Evolutionary conservation across 2,113 vertebrate genomes (phyloP), one percentile per base, ranked within the genome.

Genomic region (Labeo rohita): DNA sequence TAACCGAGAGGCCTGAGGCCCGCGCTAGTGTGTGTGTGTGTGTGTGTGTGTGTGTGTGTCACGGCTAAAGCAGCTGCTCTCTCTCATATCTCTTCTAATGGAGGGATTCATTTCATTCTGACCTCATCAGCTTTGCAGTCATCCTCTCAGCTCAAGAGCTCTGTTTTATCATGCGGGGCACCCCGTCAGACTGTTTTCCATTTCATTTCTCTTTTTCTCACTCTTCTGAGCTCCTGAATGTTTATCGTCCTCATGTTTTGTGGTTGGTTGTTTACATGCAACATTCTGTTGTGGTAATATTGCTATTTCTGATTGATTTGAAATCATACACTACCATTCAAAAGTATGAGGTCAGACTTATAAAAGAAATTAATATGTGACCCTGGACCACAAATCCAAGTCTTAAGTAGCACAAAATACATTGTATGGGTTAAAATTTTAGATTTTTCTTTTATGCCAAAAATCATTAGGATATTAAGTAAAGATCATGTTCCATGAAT

Each of bases 21-120:
- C 28, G 28, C 28, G 28, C 28, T 28, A 28, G 28, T 28, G 28
- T 28, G 43, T 54, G 13, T 52, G 78, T 75, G 92, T 92, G 93
- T 93, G 90, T 94, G 92, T 89, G 91, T 85, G 87, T 75, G 45
- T 28, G n/a, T 75, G 43, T 50, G 45, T 49, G 39, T n/a, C 80
- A 68, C 8, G 89, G 86, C 90, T 92, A 89, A 66, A 79, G 90
- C 93, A 94, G 94, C 95, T 95, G 94, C 91, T 92, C 90, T 91
- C 89, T 91, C 92, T 94, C 92, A 92, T 93, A 93, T 92, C 90
- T 88, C 85, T 90, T 88, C 85, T 93, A 94, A 95, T 94, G 93
- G 91, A 92, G 89, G 92, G 93, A 92, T 95, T 92, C 61, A 80
- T 92, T 94, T 94, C 92, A 86, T 90, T 92, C 89, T 95, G 93